Percentiles rank a stretch among this genome's conserved stretches.
phyloP scores from a whole-genome alignment of 2,113 vertebrate species.

The Lamprotornis superbus region DNA sequence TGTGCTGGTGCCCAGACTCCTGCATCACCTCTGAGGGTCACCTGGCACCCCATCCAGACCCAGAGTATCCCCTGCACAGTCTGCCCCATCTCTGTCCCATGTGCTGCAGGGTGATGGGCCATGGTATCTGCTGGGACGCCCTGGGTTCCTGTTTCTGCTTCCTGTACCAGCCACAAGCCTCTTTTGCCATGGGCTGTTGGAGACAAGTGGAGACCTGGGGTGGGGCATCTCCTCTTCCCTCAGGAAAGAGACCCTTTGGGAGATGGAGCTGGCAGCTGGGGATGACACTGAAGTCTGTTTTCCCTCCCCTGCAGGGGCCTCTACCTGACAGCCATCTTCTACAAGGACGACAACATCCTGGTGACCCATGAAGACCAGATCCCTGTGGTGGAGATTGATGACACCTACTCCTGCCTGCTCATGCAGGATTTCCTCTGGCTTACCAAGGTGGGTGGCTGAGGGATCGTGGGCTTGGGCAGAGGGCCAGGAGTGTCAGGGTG shows the following conservation, averaged over 20 bases:
- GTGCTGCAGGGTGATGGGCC: not conserved
- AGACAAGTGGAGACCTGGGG: not conserved
- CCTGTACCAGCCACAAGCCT: not conserved
- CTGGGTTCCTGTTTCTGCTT: not conserved
- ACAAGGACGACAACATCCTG: constrained; percentile 85
- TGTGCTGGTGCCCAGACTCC: not conserved
- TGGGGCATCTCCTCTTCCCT: not conserved
- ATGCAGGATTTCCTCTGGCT: constrained; percentile 94
- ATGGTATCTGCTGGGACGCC: not conserved
- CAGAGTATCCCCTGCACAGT: not conserved
- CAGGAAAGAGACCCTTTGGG: not conserved
- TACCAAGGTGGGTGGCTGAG: constrained; percentile 78
- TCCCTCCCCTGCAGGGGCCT: constrained; percentile 76
- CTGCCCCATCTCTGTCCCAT: not conserved
- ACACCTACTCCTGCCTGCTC: constrained; percentile 86
- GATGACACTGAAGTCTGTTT: not conserved
- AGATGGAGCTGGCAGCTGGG: not conserved
- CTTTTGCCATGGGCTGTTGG: not conserved
- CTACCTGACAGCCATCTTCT: constrained; percentile 85
- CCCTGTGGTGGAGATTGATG: constrained; percentile 88
- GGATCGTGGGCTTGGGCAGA: not conserved
- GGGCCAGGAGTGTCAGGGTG: not conserved
- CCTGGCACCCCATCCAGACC: not conserved
- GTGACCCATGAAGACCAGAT: constrained; percentile 91
- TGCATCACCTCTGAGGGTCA: not conserved